Evolutionary conservation across 2,888 invertebrate genomes (phyloP).

Genomic region (Scotopteryx bipunctaria): DNA sequence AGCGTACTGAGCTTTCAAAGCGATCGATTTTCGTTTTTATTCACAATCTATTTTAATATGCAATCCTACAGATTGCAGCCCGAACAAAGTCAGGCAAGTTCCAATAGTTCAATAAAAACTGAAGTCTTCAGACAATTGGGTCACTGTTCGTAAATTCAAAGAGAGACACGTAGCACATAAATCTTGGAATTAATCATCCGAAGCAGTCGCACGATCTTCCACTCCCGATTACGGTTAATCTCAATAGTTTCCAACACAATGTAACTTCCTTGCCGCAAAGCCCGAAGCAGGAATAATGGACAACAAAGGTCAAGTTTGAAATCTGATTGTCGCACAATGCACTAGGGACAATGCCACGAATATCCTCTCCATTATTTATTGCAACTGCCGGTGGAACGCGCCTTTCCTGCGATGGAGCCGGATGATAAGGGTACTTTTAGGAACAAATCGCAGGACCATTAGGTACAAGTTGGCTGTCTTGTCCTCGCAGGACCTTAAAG

Average conservation of each 20-base stretch:
- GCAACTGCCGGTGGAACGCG: conserved; percentile 17
- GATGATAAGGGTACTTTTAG: conserved; percentile 10
- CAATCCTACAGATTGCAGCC: no score
- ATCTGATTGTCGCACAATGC: conserved; percentile 68
- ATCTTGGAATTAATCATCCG: conserved; percentile 19
- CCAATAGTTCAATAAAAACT: no score
- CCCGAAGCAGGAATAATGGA: conserved; percentile 52
- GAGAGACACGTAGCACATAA: conserved; percentile 2
- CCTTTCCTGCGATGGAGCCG: conserved; percentile 1
- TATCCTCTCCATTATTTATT: conserved; percentile 33
- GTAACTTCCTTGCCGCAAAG: conserved; percentile 38
- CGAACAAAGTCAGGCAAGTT: no score
- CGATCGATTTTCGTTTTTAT: no score
- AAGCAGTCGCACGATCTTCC: conserved; percentile 23
- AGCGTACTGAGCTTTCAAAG: no score
- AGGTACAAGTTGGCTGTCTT: background rate
- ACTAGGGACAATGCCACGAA: conserved; percentile 47
- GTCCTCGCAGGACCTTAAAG: no score
- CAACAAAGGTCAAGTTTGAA: conserved; percentile 64
- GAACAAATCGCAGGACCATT: background rate
- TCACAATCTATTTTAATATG: no score
- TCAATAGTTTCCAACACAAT: conserved; percentile 28
- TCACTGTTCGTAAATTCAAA: no score
- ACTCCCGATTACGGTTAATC: conserved; percentile 24
- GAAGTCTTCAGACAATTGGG: no score